Evolutionary conservation across 2,113 vertebrate species (phyloP), one percentile per base, ranked within the genome.

Genomic region (Reinhardtius hippoglossoides): DNA sequence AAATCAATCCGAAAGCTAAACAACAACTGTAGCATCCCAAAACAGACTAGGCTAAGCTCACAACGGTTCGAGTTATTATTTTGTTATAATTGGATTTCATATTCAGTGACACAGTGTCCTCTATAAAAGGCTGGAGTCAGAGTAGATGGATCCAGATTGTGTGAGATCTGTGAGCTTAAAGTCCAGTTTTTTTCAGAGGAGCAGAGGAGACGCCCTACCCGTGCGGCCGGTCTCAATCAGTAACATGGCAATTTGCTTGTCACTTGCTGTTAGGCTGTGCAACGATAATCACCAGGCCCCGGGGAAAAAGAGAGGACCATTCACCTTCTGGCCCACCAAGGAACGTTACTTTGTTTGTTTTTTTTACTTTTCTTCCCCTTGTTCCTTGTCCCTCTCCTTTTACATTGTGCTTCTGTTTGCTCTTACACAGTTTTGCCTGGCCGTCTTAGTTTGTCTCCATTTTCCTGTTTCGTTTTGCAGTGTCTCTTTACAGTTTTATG

Each of bases 261-360:
- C 60, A 63, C 37, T 57, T 56, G 55, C 74, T 76, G 73, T 84
- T 37, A 65, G n/a, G 68, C 74, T 44, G 57, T 58, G 61, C 77
- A 80, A 70, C 77, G 78, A 75, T 82, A 73, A 88, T 76, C 69
- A 70, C 31, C 56, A 61, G 69, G 66, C 59, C 55, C 55, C 35
- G 55, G 27, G 71, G 61, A n/a, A 63, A 23, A 24, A 27, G 66
- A 8, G 26, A 31, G 8, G 24, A 82, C 64, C 64, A 20, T 70
- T 83, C 79, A 87, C 60, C 68, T 85, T 72, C 76, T 74, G 48
- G n/a, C n/a, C n/a, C 58, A 82, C 71, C 21, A n/a, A 65, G 80
- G 80, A 88, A 85, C n/a, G 74, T 80, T 27, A 12, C 57, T 50
- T 44, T 24, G n/a, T n/a, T n/a, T n/a, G n/a, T n/a, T n/a, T n/a